Evolutionary conservation across 2,888 invertebrate species (phyloP).

Genomic region (Trissolcus brochymenae): DNA sequence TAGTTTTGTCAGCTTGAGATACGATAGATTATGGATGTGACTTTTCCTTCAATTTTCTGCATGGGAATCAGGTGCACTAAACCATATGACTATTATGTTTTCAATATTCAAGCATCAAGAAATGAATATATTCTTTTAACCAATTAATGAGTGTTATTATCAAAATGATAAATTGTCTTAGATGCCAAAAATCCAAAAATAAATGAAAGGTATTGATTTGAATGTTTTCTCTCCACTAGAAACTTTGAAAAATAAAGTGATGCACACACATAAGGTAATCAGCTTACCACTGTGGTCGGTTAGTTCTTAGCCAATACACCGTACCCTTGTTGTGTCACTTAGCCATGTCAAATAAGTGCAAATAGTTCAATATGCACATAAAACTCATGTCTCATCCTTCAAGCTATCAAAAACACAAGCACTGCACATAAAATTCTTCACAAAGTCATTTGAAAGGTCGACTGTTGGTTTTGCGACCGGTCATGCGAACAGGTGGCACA

Average conservation of each 20-base stretch:
- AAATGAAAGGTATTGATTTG: too few relatives aligned
- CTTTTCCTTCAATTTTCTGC: too few relatives aligned
- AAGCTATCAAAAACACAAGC: constrained; percentile 19
- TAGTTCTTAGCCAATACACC: constrained; percentile 2
- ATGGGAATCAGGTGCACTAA: too few relatives aligned
- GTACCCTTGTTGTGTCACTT: constrained; percentile 2
- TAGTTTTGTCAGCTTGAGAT: too few relatives aligned
- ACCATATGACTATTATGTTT: too few relatives aligned
- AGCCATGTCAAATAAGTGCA: constrained; percentile 17
- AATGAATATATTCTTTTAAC: too few relatives aligned
- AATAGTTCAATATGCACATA: constrained; percentile 6
- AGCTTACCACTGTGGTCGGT: constrained; percentile 24
- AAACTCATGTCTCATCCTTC: constrained; percentile 35
- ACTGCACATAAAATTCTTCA: constrained; percentile 29
- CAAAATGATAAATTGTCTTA: too few relatives aligned
- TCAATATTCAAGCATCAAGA: too few relatives aligned
- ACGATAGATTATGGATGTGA: too few relatives aligned
- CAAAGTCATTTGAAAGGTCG: constrained; percentile 3
- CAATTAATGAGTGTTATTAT: too few relatives aligned
- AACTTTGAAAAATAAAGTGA: not conserved
- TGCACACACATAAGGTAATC: constrained; percentile 5
- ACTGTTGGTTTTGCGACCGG: constrained; percentile 15
- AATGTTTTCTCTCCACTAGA: not conserved
- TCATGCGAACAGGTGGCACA: constrained; percentile 69
- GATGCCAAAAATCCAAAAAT: too few relatives aligned